phyloP scores from a whole-genome alignment of 1,140 invertebrate genomes.

The Drosophila lowei region DNA sequence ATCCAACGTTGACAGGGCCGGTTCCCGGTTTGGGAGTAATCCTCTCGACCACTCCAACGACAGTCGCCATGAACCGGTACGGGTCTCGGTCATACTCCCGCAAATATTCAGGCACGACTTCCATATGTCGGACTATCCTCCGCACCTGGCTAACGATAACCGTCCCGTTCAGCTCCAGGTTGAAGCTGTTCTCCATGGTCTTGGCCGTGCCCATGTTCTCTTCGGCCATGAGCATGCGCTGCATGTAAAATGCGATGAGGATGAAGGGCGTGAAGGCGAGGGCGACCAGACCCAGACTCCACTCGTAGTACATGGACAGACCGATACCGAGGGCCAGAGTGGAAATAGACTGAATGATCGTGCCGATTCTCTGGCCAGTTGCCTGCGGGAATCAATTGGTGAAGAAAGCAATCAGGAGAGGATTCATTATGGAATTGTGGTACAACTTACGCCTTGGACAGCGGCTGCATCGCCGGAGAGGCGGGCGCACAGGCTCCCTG shows the following conservation, averaged over 20 bases:
- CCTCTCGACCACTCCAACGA: no score
- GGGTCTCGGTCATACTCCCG: no score
- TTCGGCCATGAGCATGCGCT: conserved; percentile 86
- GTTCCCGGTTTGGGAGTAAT: no score
- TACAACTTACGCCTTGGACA: conserved; percentile 88
- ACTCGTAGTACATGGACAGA: conserved; percentile 88
- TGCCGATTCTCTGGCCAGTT: conserved; percentile 89
- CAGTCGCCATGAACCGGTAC: no score
- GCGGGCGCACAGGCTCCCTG: conserved; percentile 87
- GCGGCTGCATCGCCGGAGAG: conserved; percentile 89
- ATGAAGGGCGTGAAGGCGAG: conserved; percentile 88
- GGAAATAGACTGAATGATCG: conserved; percentile 87
- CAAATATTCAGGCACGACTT: no score
- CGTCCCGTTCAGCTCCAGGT: no score
- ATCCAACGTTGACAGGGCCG: no score
- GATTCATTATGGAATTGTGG: accelerated
- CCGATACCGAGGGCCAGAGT: conserved; percentile 86
- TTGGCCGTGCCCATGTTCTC: conserved; percentile 86
- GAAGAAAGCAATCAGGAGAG: neutral
- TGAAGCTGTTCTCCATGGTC: conserved; percentile 86
- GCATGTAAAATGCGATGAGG: conserved; percentile 86
- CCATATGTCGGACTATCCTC: no score
- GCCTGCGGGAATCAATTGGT: conserved; percentile 84
- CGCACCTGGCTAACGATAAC: no score
- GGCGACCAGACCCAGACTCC: conserved; percentile 89